Evolutionary conservation across 2,888 invertebrate species (phyloP), one percentile per base, ranked within the genome.

Genomic region (Dicyrtoma fusca): DNA sequence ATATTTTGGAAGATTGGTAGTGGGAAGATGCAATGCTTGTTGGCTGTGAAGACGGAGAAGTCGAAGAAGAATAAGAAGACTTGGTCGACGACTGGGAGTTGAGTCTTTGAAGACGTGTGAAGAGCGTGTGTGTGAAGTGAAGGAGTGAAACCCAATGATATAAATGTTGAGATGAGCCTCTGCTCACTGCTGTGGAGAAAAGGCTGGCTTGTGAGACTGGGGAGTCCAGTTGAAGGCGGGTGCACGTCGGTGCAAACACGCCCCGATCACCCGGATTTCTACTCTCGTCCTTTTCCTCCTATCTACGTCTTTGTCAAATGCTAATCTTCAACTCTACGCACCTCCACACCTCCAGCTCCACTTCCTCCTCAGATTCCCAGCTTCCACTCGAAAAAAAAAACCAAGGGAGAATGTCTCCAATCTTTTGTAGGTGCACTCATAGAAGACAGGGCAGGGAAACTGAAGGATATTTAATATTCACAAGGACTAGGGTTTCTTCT

Each of bases 191-290:
- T 17, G 57, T 25, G 57, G 42, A 64, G 70, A 53, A 44, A 65
- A 65, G 62, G 64, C 26, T 62, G 68, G 65, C 13, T 69, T 63
- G 75, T 74, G 69, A 76, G 77, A 74, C 73, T 74, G 55, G 55
- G 25, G 47, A 63, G 51, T 26, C 44, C 34, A n/a, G 51, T 34
- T 26, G 21, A 34, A 51, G 53, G 51, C 75, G 76, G 77, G 76
- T 75, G 76, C 73, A 74, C 73, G 75, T 70, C 77, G 72, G 76
- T 76, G 77, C 74, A 73, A 75, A 75, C 76, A 75, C 79, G 79
- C 79, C 79, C 75, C 68, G 72, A 74, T 76, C 64, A 76, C 76
- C 75, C 77, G 74, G 53, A 74, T 72, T 75, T 68, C 71, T 71
- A 61, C 65, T 55, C 71, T 71, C 17, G 42, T 23, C 10, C 21